Conservation (phyloP, 2,113 vertebrate species). For the Talpa occidentalis region DNA sequence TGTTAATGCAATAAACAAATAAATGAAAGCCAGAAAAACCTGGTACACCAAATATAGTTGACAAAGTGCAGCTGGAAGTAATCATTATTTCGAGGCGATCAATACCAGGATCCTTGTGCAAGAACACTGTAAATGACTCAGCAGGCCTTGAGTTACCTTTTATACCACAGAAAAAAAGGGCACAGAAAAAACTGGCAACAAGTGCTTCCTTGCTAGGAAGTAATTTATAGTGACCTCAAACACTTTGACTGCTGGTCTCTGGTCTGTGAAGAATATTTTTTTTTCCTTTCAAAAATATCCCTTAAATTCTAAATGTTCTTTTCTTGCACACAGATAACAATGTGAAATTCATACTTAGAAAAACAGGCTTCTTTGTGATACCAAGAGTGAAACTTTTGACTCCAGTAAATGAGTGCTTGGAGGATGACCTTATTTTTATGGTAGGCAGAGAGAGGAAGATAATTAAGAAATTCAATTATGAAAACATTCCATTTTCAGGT, state of each 20-base stretch:
- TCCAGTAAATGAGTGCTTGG: background rate
- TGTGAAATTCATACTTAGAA: slow-evolving; percentile 62
- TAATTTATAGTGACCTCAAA: slow-evolving; percentile 23
- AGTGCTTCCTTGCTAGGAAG: slow-evolving; percentile 14
- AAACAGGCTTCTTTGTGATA: slow-evolving; percentile 55
- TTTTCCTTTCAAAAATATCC: slow-evolving; percentile 29
- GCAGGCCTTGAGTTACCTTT: background rate
- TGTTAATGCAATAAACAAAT: background rate
- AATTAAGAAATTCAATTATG: background rate
- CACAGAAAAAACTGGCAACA: slow-evolving; percentile 43
- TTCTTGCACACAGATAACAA: slow-evolving; percentile 4
- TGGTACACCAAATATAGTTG: background rate
- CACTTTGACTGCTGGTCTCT: background rate
- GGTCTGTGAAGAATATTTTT: background rate
- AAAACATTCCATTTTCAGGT: background rate
- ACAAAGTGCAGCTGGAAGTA: background rate
- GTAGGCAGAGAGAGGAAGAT: background rate
- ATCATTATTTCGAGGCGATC: background rate
- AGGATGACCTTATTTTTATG: slow-evolving; percentile 28
- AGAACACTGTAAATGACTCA: slow-evolving; percentile 5
- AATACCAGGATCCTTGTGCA: background rate
- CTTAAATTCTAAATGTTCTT: slow-evolving; percentile 45
- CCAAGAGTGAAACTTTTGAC: slow-evolving; percentile 43
- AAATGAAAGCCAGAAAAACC: background rate
- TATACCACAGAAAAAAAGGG: background rate